These are phyloP conservation scores for Epinephelus malabaricus DNA, from an alignment of 2,797 vertebrate genomes.

Conservation along the genomic window DNA sequence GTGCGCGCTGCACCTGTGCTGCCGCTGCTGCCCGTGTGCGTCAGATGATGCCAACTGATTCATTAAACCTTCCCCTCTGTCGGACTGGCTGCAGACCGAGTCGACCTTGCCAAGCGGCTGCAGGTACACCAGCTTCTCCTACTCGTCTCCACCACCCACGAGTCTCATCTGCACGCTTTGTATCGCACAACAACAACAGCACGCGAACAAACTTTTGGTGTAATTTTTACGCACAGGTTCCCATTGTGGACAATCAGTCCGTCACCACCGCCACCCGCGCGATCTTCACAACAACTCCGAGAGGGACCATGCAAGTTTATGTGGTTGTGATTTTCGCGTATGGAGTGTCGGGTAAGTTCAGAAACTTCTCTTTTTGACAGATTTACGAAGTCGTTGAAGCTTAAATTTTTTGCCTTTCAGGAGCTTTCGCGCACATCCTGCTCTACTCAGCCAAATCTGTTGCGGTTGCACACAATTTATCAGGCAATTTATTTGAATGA, in stretches of 20 bases:
- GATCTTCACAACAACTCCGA: constrained; percentile 3
- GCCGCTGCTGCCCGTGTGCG: constrained; percentile 42
- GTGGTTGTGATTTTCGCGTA: constrained; percentile 63
- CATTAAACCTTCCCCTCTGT: neutral
- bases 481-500: neutral
- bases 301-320: constrained; percentile 67
- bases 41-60: constrained; percentile 49
- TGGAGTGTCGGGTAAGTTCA: constrained; percentile 75
- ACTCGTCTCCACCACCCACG: neutral
- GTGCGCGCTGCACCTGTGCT: constrained; percentile 47
- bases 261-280: no score
- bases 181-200: neutral
- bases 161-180: neutral
- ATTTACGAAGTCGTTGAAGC: neutral
- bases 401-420: neutral
- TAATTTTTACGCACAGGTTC: constrained; percentile 28
- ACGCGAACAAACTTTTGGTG: constrained; percentile 43
- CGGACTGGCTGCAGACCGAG: constrained; percentile 24
- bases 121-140: neutral
- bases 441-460: neutral
- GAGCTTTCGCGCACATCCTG: neutral
- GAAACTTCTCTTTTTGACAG: neutral
- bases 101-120: constrained; percentile 7
- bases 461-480: neutral
- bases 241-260: neutral